A percentile compares a stretch with the other conserved stretches of the same genome.
phyloP scores from a whole-genome alignment of 2,888 invertebrate species.

The Ecdyonurus torrentis region DNA sequence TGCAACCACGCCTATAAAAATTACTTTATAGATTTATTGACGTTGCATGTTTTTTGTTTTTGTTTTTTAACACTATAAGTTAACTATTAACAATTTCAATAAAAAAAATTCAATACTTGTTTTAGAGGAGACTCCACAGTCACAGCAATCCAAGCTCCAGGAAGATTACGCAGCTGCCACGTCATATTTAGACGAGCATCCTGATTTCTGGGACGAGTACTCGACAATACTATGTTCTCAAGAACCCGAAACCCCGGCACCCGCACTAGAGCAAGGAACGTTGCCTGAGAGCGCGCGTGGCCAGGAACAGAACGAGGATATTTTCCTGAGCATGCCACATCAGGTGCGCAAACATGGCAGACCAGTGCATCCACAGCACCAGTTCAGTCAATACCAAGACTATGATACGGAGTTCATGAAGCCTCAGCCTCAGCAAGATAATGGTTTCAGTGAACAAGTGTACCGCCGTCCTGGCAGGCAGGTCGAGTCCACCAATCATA shows the following conservation, averaged over 20 bases:
- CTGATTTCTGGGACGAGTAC: slow-evolving; percentile 20
- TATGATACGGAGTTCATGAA: background rate
- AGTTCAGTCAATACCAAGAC: background rate
- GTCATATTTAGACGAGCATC: slow-evolving; percentile 23
- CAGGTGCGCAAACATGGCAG: background rate
- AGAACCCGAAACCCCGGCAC: background rate
- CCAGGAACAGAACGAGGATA: background rate
- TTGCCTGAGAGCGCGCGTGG: background rate
- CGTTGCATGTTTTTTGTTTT: no score
- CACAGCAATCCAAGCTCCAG: background rate
- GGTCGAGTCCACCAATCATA: background rate
- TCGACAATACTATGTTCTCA: background rate
- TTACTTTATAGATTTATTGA: no score
- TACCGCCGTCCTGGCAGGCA: background rate
- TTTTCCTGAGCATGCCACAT: background rate
- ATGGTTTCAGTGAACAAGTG: background rate
- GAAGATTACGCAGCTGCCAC: background rate
- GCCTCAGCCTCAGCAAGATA: background rate
- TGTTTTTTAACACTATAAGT: no score
- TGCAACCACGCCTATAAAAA: no score
- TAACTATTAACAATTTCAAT: no score
- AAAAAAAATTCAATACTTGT: no score
- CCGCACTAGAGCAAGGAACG: background rate
- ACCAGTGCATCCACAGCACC: background rate
- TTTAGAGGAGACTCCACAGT: slow-evolving; percentile 17